Percentiles rank a stretch among this genome's conserved stretches.
Evolutionary conservation across 2,797 vertebrate species (phyloP).

Genomic region (Carcharodon carcharias): DNA sequence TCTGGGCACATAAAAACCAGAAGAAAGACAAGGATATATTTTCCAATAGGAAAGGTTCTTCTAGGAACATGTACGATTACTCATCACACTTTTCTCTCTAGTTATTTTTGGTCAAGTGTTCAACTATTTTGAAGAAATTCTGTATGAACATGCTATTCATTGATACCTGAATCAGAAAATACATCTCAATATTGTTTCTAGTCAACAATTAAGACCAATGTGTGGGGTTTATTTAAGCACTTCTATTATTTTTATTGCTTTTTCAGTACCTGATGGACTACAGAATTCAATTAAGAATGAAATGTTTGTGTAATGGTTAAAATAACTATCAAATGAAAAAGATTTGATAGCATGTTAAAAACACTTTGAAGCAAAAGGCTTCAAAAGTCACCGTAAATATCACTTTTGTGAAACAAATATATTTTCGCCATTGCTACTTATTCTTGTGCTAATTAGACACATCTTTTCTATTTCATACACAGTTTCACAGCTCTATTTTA

Average conservation of each 20-base stretch:
- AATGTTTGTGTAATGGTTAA: background rate
- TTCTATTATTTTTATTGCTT: background rate
- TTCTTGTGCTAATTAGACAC: conserved; percentile 34
- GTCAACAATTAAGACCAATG: background rate
- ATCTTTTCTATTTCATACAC: conserved; percentile 27
- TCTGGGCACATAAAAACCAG: background rate
- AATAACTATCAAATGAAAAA: background rate
- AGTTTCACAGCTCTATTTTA: conserved; percentile 36
- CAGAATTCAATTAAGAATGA: conserved; percentile 19
- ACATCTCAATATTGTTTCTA: background rate
- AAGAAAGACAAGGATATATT: background rate
- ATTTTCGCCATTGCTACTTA: background rate
- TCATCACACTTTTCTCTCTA: background rate
- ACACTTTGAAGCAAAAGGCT: background rate
- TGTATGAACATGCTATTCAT: background rate
- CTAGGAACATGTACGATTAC: background rate
- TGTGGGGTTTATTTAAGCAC: background rate
- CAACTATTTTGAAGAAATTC: background rate
- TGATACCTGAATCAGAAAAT: conserved; percentile 11
- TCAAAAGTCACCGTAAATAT: conserved; percentile 36
- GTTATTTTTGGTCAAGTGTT: background rate
- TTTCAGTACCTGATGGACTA: background rate
- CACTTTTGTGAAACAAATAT: conserved; percentile 29
- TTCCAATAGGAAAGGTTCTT: background rate
- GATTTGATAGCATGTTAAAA: background rate